These are phyloP conservation scores for Tribolium freemani DNA, from an alignment of 2,888 invertebrate species.

Conservation along the genomic window DNA sequence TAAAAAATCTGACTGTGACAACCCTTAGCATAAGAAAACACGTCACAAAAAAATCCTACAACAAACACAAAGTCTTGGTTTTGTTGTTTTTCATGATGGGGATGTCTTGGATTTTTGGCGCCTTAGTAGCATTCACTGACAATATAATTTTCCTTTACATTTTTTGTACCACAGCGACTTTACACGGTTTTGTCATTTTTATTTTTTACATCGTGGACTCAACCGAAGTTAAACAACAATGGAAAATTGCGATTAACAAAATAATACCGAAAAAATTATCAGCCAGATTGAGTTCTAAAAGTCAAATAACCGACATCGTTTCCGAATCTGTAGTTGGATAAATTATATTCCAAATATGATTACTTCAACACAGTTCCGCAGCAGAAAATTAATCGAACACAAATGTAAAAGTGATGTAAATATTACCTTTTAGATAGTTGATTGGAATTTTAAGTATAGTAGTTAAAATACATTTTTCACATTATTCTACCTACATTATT, in stretches of 20 bases:
- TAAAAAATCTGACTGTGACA: background rate
- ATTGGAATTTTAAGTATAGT: too few species aligned
- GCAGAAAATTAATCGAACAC: background rate
- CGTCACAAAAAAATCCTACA: background rate
- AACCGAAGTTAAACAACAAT: slow-evolving; percentile 3
- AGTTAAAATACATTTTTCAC: too few species aligned
- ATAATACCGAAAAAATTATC: background rate
- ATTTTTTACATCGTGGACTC: slow-evolving; percentile 23
- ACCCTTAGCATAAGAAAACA: slow-evolving; percentile 1
- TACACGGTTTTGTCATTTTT: slow-evolving; percentile 27
- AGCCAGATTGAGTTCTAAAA: background rate
- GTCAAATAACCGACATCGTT: background rate
- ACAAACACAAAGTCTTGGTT: slow-evolving; percentile 13
- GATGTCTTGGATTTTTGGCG: slow-evolving; percentile 16
- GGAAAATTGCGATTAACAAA: slow-evolving; percentile 2
- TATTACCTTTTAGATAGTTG: too few species aligned
- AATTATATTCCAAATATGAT: slow-evolving; percentile 38
- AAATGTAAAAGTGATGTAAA: too few species aligned
- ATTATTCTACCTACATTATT: too few species aligned
- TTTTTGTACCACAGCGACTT: slow-evolving; percentile 1
- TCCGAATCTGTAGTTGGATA: too few species aligned
- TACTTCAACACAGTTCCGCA: slow-evolving; percentile 11
- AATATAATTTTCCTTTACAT: slow-evolving; percentile 8
- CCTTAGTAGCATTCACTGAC: slow-evolving; percentile 2
- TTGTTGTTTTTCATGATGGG: slow-evolving; percentile 30